Evolutionary conservation across 1,140 invertebrate genomes (phyloP), one percentile per base, ranked within the genome.

Genomic region (Sinonovacula constricta): DNA sequence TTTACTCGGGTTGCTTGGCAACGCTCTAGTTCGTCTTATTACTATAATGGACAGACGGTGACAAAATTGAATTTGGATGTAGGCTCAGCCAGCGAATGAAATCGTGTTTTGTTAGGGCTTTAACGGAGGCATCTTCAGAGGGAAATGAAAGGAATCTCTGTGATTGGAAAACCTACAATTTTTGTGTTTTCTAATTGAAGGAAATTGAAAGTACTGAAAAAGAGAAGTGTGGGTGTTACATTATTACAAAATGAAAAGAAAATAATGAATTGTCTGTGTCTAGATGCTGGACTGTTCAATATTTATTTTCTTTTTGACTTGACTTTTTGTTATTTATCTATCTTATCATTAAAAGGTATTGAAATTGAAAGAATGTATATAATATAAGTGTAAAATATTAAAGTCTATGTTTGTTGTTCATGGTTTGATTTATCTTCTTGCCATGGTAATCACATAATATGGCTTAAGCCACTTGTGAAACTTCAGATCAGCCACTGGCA

Each of bases 31-130:
- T 71, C 57, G 59, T 71, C 69, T 71, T 71, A 71, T 71, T 71
- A 60, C 56, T 39, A 45, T 71, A 71, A 71, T 71, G 69, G 69
- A 71, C 69, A 71, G 56, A 24, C 56, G 22, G 69, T 57, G 69
- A 49, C 69, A 60, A 57, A 71, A 71, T 71, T 71, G 39, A 71
- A 71, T 71, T 71, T 71, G 57, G 69, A 71, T 45, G 39, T 45
- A 45, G 18, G 39, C 39, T 45, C 18, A 18, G n/a, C n/a, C 18
- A 45, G 39, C 39, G 18, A 45, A 45, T 45, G 39, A 45, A 45
- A 45, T 10, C 7, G 7, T 7, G 39, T 45, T 45, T 45, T 45
- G 39, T 45, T 45, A 10, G 39, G 39, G 39, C 18, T 45, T 45
- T 18, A 10, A 45, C 39, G 7, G 18, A n/a, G 18, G 39, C 39